Evolutionary conservation across 2,888 invertebrate species (phyloP), one percentile per base, ranked within the genome.

Genomic region (Cordilura impudica): DNA sequence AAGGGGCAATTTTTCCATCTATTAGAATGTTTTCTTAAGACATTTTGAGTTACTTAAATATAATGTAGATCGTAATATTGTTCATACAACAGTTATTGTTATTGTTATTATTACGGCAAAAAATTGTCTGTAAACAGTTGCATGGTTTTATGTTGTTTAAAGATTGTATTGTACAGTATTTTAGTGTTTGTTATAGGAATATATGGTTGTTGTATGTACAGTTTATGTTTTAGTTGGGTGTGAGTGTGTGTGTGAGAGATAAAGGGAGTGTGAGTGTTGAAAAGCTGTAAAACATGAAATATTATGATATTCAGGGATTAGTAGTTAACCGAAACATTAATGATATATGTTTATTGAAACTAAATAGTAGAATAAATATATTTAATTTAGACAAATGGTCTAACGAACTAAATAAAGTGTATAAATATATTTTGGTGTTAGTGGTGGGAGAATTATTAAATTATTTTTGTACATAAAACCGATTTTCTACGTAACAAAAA

Each of bases 271-370:
- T 74, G 66, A 67, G 65, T 74, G 10, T 67, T 72, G 51, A 51
- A 71, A 79, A 75, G 79, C 79, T 71, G 26, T 67, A 71, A 67
- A 47, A 75, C 75, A 79, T 79, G 71, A 75, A 79, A 67, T 79
- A 75, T 79, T 71, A 63, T 45, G 71, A 51, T 56, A 51, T 71
- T 71, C 71, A 53, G 43, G 75, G 79, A 79, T 79, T 79, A 79
- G 67, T 67, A 51, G 56, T 47, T 67, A 26, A 71, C 43, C 21
- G 49, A 26, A 58, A 60, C 60, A 54, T 53, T 58, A 71, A 75
- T 79, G 71, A 75, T 79, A 71, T 72, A 79, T 79, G 75, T 79
- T 79, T 75, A 79, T 72, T 61, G 75, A 72, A 66, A 43, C 31
- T 45, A 66, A 45, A 74, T 79, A 26, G 65, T 14, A 35, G 45